Conservation (phyloP, 2,113 vertebrate species). For the Cettia cetti region DNA sequence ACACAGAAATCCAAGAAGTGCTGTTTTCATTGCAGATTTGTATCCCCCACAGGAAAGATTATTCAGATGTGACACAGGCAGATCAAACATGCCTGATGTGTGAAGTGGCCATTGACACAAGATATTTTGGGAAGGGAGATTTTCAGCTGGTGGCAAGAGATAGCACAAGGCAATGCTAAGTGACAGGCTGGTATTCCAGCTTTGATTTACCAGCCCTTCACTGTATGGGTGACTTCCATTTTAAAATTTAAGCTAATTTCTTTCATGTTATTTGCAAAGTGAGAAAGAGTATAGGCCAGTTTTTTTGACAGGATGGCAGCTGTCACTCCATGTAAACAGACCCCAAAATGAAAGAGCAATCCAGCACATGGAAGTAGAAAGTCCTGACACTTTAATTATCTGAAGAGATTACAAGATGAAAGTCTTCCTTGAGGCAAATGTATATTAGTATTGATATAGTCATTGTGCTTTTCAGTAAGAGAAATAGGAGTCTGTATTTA, state of each 20-base stretch:
- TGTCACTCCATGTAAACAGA: conserved; percentile 18
- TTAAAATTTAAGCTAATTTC: neutral
- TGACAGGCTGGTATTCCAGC: neutral
- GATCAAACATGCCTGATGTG: neutral
- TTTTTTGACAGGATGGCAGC: conserved; percentile 29
- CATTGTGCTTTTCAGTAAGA: conserved; percentile 71
- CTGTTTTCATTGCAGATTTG: neutral
- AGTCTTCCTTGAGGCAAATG: conserved; percentile 46
- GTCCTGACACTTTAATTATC: conserved; percentile 51
- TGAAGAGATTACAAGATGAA: conserved; percentile 58
- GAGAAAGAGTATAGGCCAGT: neutral
- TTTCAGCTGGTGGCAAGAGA: neutral
- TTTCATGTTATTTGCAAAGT: neutral
- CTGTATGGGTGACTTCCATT: neutral
- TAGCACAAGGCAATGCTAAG: neutral
- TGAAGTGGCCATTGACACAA: neutral
- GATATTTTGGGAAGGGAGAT: neutral
- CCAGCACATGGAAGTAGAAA: conserved; percentile 56
- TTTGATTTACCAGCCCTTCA: neutral
- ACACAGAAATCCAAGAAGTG: accelerated
- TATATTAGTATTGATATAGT: conserved; percentile 56
- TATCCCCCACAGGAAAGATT: neutral
- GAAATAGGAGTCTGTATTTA: conserved; percentile 77
- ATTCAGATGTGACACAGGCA: neutral
- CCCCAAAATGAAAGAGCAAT: conserved; percentile 54